phyloP scores from a whole-genome alignment of 2,888 invertebrate genomes.

The Phyllotreta cruciferae region DNA sequence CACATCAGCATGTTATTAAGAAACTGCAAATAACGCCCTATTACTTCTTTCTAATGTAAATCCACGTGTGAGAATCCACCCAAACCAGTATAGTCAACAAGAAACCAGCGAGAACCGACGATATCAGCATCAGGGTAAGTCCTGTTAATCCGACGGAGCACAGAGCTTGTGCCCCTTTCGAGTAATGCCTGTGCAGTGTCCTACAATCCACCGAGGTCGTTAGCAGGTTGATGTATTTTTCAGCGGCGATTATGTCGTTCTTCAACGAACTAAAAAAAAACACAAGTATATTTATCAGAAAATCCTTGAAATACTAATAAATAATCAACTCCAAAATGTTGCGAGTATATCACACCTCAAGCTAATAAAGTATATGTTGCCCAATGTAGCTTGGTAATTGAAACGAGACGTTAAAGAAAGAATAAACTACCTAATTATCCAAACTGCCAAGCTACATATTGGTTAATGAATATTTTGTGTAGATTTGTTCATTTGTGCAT shows the following conservation, averaged over 20 bases:
- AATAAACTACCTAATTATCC: too few species aligned
- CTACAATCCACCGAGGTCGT: constrained; percentile 83
- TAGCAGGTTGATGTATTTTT: constrained; percentile 71
- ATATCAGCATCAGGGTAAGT: constrained; percentile 83
- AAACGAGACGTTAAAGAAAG: too few species aligned
- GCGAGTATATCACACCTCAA: background rate
- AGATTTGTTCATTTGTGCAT: background rate
- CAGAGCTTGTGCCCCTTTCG: constrained; percentile 76
- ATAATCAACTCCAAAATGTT: too few species aligned
- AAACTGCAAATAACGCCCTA: constrained; percentile 33
- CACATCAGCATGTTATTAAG: background rate
- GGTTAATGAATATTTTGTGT: too few species aligned
- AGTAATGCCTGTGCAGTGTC: constrained; percentile 82
- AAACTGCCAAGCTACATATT: too few species aligned
- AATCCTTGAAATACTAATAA: too few species aligned
- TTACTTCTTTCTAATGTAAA: constrained; percentile 91
- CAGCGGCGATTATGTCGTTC: constrained; percentile 80
- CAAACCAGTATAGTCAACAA: constrained; percentile 91
- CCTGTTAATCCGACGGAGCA: constrained; percentile 86
- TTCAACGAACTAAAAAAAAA: constrained; percentile 67
- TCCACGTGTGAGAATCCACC: constrained; percentile 96
- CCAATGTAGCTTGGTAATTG: too few species aligned
- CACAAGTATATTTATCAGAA: background rate
- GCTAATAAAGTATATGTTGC: too few species aligned
- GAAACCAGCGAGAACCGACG: constrained; percentile 86